phyloP scores from a whole-genome alignment of 2,113 vertebrate genomes.

The Puntigrus tetrazona region DNA sequence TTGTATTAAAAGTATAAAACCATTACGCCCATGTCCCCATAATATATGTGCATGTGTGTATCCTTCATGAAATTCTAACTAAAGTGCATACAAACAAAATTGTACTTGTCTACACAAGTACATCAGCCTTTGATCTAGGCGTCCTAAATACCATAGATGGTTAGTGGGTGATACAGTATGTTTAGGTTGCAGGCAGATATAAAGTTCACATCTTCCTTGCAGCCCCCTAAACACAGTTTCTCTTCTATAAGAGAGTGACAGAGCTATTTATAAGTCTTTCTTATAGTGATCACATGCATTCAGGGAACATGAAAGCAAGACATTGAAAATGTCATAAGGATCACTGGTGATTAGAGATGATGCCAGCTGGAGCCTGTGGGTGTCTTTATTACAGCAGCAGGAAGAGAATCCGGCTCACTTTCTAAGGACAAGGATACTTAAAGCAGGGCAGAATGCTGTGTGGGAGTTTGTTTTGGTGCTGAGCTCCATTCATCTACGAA shows the following conservation, averaged over 20 bases:
- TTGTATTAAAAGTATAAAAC: no score
- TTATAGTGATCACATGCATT: constrained; percentile 22
- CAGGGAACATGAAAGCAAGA: constrained; percentile 58
- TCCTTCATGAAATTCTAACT: background rate
- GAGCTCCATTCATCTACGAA: background rate
- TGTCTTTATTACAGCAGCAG: constrained; percentile 9
- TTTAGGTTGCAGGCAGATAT: constrained; percentile 3
- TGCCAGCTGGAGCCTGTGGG: constrained; percentile 33
- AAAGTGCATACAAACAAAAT: background rate
- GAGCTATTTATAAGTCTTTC: constrained; percentile 67
- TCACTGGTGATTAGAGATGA: constrained; percentile 32
- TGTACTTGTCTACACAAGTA: background rate
- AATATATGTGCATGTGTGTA: no score
- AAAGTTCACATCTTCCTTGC: constrained; percentile 7
- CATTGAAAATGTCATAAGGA: constrained; percentile 68
- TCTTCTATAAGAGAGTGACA: constrained; percentile 24
- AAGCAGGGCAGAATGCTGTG: background rate
- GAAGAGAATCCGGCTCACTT: background rate
- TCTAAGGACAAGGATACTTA: background rate
- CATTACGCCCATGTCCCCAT: no score
- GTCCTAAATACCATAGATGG: background rate
- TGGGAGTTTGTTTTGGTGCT: constrained; percentile 38
- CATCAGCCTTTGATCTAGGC: background rate
- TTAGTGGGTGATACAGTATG: background rate
- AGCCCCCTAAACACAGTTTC: background rate